phyloP scores from a whole-genome alignment of 1,140 invertebrate species.

The Solen grandis region DNA sequence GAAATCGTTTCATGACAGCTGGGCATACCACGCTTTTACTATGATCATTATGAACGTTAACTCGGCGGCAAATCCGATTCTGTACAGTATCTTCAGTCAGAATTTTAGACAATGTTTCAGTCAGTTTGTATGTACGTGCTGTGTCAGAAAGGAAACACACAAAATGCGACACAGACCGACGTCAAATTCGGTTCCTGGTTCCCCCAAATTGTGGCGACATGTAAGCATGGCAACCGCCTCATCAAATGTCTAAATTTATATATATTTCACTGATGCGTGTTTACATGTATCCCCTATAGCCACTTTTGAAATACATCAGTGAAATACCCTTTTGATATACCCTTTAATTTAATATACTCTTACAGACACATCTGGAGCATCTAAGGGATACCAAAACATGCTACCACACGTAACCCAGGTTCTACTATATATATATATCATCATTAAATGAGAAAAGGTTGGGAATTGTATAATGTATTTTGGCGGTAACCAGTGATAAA shows the following conservation, averaged over 20 bases:
- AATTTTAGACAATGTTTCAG: constrained; percentile 72
- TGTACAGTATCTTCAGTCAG: constrained; percentile 80
- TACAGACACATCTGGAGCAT: too few relatives aligned
- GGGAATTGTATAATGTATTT: too few relatives aligned
- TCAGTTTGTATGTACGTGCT: constrained; percentile 2
- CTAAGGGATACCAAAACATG: too few relatives aligned
- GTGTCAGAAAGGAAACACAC: background rate
- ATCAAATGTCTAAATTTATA: constrained; percentile 20
- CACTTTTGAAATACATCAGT: too few relatives aligned
- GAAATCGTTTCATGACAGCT: constrained; percentile 74
- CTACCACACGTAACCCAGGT: too few relatives aligned
- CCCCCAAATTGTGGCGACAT: constrained; percentile 43
- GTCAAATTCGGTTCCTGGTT: constrained; percentile 13
- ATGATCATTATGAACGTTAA: constrained; percentile 79
- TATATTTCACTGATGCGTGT: too few relatives aligned
- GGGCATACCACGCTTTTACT: constrained; percentile 77
- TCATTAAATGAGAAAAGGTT: too few relatives aligned
- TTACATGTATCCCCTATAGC: too few relatives aligned
- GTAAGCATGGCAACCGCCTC: constrained; percentile 38
- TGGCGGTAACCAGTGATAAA: too few relatives aligned
- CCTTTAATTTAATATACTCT: too few relatives aligned
- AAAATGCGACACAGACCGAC: constrained; percentile 6
- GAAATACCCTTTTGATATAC: too few relatives aligned
- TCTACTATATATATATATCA: too few relatives aligned
- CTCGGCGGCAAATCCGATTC: constrained; percentile 80